phyloP scores from a whole-genome alignment of 1,140 invertebrate species.

The Coenobita brevimanus region DNA sequence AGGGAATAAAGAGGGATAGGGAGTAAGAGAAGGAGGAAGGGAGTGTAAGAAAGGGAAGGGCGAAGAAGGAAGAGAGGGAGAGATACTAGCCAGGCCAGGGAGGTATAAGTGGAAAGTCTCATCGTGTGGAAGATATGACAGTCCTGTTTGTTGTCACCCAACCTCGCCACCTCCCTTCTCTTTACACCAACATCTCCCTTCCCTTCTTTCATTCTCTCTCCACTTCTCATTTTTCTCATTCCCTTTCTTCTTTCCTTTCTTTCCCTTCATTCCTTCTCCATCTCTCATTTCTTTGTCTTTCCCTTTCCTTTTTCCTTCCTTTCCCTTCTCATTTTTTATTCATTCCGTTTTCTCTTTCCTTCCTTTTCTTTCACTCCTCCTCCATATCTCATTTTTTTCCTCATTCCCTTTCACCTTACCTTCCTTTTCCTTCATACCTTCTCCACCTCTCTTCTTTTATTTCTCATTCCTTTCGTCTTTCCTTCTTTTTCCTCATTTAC shows the following conservation, averaged over 20 bases:
- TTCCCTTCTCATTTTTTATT: background rate
- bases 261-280: background rate
- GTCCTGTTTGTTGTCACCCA: no score
- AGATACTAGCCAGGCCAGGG: background rate
- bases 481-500: no score
- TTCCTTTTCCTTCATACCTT: background rate
- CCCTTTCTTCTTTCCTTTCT: background rate
- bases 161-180: background rate
- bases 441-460: background rate
- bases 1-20: background rate
- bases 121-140: no score
- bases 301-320: background rate
- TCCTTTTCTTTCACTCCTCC: background rate
- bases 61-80: no score
- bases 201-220: background rate
- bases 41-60: no score
- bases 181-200: background rate
- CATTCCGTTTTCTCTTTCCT: background rate
- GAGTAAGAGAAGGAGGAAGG: background rate
- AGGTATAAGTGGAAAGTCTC: no score
- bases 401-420: background rate
- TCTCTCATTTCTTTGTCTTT: background rate
- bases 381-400: background rate
- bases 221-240: background rate
- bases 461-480: no score